Evolutionary conservation across 2,888 invertebrate species (phyloP), one percentile per base, ranked within the genome.

Genomic region (Diplazon laetatorius): DNA sequence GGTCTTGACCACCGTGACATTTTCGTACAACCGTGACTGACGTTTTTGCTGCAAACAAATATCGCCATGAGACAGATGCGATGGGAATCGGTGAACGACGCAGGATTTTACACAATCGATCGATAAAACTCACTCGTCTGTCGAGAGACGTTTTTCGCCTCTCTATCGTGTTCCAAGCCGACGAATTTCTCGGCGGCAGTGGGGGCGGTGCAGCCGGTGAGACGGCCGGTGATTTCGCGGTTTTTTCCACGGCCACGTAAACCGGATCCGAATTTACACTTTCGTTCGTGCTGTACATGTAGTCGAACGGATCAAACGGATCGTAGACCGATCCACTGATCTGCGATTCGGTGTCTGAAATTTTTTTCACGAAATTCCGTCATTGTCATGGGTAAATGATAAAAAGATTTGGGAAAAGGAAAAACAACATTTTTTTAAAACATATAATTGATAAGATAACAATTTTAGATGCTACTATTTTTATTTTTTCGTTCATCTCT

Each of bases 241-340:
- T 91, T 87, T 93, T 92, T 86, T 93, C 93, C 46, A 95, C 93
- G 42, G 95, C 94, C 37, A 94, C 95, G 87, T 95, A 95, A 71
- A 95, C 93, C 5, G 95, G 95, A 90, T 95, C 95, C 3, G 93
- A 92, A 75, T 90, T 90, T 70, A 92, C 90, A 77, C 94, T 94
- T 85, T 93, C 94, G 85, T 93, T 94, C 80, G 94, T 93, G 85
- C 93, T 93, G 87, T 95, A 95, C 89, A 95, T 93, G 88, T 95
- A 95, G 89, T 95, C 95, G 85, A 95, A 95, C n/a, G 95, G 95
- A 91, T 96, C 95, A 87, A 95, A 95, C 78, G 95, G 94, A 85
- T 95, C 95, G 86, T 96, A 95, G 81, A 95, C 94, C 65, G 94
- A 95, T 76, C 92, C 93, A 75, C 93, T 92, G 83, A 93, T 93